These are phyloP conservation scores for Capromys pilorides DNA, from an alignment of 2,797 vertebrate genomes.

Conservation along the genomic window DNA sequence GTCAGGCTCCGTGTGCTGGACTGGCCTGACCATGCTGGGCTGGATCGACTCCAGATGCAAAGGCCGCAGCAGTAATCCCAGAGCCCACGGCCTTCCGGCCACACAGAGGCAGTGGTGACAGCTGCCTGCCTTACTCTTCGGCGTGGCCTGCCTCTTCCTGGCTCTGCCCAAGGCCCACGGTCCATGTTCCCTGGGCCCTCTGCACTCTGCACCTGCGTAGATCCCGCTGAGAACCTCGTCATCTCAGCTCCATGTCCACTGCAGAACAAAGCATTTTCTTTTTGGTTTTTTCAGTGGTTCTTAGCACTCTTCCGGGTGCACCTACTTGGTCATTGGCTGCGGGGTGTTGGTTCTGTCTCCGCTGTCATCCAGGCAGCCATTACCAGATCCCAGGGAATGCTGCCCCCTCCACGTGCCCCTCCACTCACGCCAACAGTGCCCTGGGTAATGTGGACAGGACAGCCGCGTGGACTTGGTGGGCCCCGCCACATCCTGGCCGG, in stretches of 20 bases:
- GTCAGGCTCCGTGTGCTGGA: background rate
- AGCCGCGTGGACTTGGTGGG: background rate
- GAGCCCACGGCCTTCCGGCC: background rate
- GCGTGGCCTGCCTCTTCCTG: background rate
- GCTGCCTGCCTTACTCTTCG: background rate
- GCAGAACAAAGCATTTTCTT: background rate
- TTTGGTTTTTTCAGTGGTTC: background rate
- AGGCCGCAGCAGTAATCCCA: slow-evolving; percentile 12
- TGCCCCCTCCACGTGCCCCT: slow-evolving; percentile 8
- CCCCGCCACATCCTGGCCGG: background rate
- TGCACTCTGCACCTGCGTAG: background rate
- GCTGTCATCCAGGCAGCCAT: slow-evolving; percentile 39
- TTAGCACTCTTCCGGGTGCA: slow-evolving; percentile 37
- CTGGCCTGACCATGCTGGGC: background rate
- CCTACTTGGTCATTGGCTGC: slow-evolving; percentile 49
- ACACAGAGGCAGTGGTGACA: background rate
- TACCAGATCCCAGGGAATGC: slow-evolving; percentile 20
- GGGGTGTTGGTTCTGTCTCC: slow-evolving; percentile 32
- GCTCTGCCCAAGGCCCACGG: too few species aligned
- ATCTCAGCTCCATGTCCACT: background rate
- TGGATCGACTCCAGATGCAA: background rate
- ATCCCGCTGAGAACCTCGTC: background rate
- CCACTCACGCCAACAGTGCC: background rate
- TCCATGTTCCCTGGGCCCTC: background rate
- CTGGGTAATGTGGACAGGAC: slow-evolving; percentile 42